Percentiles rank a stretch among this genome's conserved stretches.
Evolutionary conservation across 92 coral and sea anemone species (phyloP).

Genomic region (Scolanthus callimorphus): DNA sequence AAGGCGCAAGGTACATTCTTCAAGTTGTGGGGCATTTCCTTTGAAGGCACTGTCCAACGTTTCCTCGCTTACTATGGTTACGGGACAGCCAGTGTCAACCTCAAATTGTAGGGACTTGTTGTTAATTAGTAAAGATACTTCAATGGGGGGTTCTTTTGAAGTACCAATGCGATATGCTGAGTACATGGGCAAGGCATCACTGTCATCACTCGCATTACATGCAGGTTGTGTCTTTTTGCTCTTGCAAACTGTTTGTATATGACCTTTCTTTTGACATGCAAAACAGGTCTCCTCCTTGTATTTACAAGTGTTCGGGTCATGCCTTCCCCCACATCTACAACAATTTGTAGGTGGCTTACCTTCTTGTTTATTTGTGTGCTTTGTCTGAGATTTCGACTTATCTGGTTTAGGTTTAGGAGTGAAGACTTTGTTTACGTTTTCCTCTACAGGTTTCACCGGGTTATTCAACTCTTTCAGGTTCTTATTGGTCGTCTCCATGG

Average conservation of each 20-base stretch:
- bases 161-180: constrained; percentile 6
- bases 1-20: constrained; percentile 3
- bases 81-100: constrained; percentile 32
- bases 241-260: constrained; percentile 6
- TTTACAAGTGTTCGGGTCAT: constrained; percentile 2
- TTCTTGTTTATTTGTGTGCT: not conserved
- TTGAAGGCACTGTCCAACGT: constrained; percentile 11
- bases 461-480: constrained; percentile 17
- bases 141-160: constrained; percentile 28
- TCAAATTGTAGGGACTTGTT: constrained; percentile 10
- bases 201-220: constrained; percentile 8
- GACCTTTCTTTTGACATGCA: constrained; percentile 6
- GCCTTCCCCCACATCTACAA: constrained; percentile 16
- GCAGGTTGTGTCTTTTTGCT: constrained; percentile 6
- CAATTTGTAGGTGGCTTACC: constrained; percentile 5
- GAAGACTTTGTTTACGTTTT: constrained; percentile 16
- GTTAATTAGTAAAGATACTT: not conserved
- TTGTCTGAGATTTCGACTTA: too few relatives aligned
- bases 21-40: constrained; percentile 3
- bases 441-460: constrained; percentile 1
- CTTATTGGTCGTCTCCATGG: constrained; percentile 35
- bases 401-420: constrained; percentile 1
- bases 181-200: constrained; percentile 7
- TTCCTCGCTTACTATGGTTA: constrained; percentile 36
- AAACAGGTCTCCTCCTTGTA: constrained; percentile 11